Evolutionary conservation across 2,113 vertebrate species (phyloP), one percentile per base, ranked within the genome.

Genomic region (Lontra canadensis): DNA sequence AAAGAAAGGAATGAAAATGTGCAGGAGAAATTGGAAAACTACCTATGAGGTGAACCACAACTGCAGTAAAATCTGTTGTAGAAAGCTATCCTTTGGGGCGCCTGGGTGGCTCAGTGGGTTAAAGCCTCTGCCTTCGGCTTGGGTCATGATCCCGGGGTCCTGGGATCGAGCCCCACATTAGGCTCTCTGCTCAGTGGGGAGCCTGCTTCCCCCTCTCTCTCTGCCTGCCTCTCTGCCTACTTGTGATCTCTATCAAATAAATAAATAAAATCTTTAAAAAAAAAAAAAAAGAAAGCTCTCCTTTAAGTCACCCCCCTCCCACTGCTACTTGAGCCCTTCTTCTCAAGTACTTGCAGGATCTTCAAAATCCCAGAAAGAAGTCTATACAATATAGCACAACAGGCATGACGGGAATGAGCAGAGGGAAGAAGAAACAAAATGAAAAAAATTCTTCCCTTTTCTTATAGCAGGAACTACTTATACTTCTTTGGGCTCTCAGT

Each of bases 401-500:
- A 47, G 14, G 23, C 52, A 3, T 21, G 21, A 1, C 4, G 5
- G 26, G 6, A 44, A 5, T 55, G 21, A 73, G 2, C n/a, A 1
- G 25, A 36, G 69, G 63, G 49, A 76, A 71, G 36, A 57, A 67
- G 67, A 89, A 49, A 95, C 17, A 65, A 29, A 59, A 17, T 36
- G 74, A 0, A 10, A 36, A 23, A 29, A 0, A 7, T 10, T 26
- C 3, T 65, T 36, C 39, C 13, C 11, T 31, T 49, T 42, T 42
- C 31, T 57, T 61, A 31, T 0, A 49, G 7, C 29, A 69, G 17
- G 20, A 36, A 2, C 52, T 73, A 3, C 52, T 73, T 55, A 13
- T 5, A 71, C 8, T 31, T 87, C 57, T 36, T 47, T 20, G 21
- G 39, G 26, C 6, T 81, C 26, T 78, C 63, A 74, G 55, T 73